Conservation (phyloP, 2,797 vertebrate genomes). For the Platalea minor region DNA sequence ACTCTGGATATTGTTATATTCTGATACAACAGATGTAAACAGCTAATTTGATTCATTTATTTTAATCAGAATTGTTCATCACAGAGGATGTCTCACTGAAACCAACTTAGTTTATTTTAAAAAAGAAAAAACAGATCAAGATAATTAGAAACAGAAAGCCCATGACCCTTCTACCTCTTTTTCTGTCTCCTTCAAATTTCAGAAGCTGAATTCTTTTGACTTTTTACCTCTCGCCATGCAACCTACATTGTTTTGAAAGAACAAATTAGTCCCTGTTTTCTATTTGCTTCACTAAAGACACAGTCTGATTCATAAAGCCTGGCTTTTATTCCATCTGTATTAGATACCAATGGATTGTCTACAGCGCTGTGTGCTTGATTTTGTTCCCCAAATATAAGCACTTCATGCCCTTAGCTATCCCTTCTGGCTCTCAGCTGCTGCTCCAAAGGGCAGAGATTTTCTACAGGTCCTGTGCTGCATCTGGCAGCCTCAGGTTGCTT, state of each 20-base stretch:
- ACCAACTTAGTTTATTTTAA: background rate
- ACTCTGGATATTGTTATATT: background rate
- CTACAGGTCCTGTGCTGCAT: background rate
- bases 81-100: background rate
- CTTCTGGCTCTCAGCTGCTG: background rate
- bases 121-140: background rate
- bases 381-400: background rate
- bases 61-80: background rate
- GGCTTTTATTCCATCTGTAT: background rate
- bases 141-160: background rate
- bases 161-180: background rate
- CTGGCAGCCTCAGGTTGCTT: background rate
- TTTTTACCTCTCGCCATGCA: background rate
- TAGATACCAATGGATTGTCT: background rate
- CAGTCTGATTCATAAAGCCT: background rate
- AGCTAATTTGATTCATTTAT: background rate
- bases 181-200: background rate
- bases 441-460: background rate
- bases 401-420: background rate
- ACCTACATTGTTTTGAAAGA: fast-evolving
- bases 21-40: background rate
- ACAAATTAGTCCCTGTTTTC: background rate
- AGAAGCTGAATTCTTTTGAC: background rate
- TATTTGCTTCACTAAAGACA: background rate
- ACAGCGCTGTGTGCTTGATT: background rate